Evolutionary conservation across 2,888 invertebrate genomes (phyloP), one percentile per base, ranked within the genome.

Genomic region (Stegana nigrithorax): DNA sequence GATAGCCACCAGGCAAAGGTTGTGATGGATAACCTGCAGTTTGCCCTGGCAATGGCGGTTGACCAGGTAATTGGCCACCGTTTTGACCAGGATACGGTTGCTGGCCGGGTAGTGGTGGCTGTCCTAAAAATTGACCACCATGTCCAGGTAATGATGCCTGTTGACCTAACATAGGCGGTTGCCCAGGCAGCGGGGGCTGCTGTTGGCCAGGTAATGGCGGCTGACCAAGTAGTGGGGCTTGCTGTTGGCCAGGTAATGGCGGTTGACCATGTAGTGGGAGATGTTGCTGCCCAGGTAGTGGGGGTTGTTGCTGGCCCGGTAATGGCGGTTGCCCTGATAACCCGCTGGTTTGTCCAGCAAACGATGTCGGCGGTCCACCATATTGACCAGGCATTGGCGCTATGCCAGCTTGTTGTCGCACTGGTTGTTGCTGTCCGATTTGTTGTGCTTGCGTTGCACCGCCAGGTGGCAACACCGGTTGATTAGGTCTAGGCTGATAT

Each of bases 131-230:
- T 69, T 55, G 80, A 57, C 74, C n/a, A n/a, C n/a, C n/a, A n/a
- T n/a, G n/a, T n/a, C n/a, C 81, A 42, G 81, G 80, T 21, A 81
- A 81, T 8, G 71, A 70, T 2, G 78, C n/a, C n/a, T n/a, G 77
- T 60, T 70, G 70, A 7, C 67, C 72, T 5, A 65, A 45, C 8
- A 61, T 59, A 36, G 68, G 69, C 23, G 69, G 66, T n/a, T 62
- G 53, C 6, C 62, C 62, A 19, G 64, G 64, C 56, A 2, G 59
- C 10, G 64, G 68, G 12, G 63, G 53, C 25, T 61, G 42, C 17
- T 42, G 42, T 26, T 50, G 66, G 12, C 55, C 61, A 7, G 60
- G 32, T n/a, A 53, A 19, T 51, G 65, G 62, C 56, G 66, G 68
- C 39, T 73, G 75, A 2, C 74, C 74, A 6, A 69, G 65, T n/a